phyloP scores from a whole-genome alignment of 1,140 invertebrate genomes.

The Brachionus manjavacas region DNA sequence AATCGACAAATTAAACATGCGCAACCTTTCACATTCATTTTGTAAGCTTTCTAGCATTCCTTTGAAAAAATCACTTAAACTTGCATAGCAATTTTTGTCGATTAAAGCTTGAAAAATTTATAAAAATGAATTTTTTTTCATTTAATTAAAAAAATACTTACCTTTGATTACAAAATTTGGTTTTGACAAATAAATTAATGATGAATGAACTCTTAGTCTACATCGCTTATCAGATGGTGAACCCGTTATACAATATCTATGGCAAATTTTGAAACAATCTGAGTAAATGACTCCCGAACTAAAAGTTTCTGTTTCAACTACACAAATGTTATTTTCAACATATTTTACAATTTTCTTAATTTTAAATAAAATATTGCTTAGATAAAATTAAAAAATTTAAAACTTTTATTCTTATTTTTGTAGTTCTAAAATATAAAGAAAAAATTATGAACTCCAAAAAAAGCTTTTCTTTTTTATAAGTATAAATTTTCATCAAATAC shows the following conservation, averaged over 20 bases:
- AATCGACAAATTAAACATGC: neutral
- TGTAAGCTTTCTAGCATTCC: neutral
- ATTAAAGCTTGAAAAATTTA: slow-evolving; percentile 1
- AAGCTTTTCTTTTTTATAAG: too few relatives aligned
- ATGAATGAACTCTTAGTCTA: neutral
- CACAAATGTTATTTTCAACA: neutral
- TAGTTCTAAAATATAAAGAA: too few relatives aligned
- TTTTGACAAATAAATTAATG: neutral
- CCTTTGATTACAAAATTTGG: slow-evolving; percentile 35
- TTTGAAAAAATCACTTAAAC: neutral
- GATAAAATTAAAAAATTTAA: neutral
- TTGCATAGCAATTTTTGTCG: slow-evolving; percentile 29
- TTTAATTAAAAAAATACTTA: neutral
- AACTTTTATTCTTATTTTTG: neutral
- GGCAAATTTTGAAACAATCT: slow-evolving; percentile 35
- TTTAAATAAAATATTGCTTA: neutral
- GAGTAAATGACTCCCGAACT: slow-evolving; percentile 19
- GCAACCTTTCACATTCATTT: neutral
- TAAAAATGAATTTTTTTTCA: neutral
- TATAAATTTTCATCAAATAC: too few relatives aligned
- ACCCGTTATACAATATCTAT: slow-evolving; percentile 15
- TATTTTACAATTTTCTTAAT: slow-evolving; percentile 15
- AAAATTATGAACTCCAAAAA: too few relatives aligned
- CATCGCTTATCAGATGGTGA: neutral
- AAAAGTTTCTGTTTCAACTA: neutral